Evolutionary conservation across 92 coral and sea anemone species (phyloP), one percentile per base, ranked within the genome.

Genomic region (Metridium senile): DNA sequence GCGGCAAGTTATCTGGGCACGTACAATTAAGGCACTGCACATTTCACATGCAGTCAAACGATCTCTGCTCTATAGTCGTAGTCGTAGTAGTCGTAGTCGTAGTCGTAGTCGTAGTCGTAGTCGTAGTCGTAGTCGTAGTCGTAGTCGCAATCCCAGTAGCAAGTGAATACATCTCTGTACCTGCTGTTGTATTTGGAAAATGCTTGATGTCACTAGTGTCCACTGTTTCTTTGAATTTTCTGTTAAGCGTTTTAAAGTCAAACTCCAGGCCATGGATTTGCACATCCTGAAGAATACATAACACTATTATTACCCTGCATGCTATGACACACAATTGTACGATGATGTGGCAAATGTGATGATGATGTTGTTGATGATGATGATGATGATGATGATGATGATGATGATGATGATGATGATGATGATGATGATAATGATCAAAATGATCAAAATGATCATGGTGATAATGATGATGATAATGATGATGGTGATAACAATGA

Each of bases 221-320:
- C 4, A 25, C 56, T 9, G 61, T 22, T 19, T 70, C 83, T 7
- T 54, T 35, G 17, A 83, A 33, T 47, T 79, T 84, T 26, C 63
- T 2, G 29, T 62, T 20, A 19, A 84, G 45, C n/a, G 69, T 66
- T 0, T 59, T 25, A 35, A 30, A 53, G 1, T 67, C 74, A 47
- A 84, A 84, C 45, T 79, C 66, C 11, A 84, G 22, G 1, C 85
- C 89, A 29, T 79, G 30, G 1, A 80, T 69, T 53, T 33, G 27
- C 22, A 71, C 78, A 25, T 33, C 22, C 89, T 84, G 29, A 33
- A 46, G 49, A 28, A 0, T 67, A 62, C 20, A 28, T 62, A 25
- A 27, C 31, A 62, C 19, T 25, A 35, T 26, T n/a, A 53, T 11
- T 21, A 20, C 8, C 2, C 13, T 29, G 28, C n/a, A n/a, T n/a